Percentiles rank a stretch among this genome's conserved stretches.
These are phyloP conservation scores for Pristionchus fissidentatus DNA, from an alignment of 2,888 invertebrate genomes.

Conservation along the genomic window DNA sequence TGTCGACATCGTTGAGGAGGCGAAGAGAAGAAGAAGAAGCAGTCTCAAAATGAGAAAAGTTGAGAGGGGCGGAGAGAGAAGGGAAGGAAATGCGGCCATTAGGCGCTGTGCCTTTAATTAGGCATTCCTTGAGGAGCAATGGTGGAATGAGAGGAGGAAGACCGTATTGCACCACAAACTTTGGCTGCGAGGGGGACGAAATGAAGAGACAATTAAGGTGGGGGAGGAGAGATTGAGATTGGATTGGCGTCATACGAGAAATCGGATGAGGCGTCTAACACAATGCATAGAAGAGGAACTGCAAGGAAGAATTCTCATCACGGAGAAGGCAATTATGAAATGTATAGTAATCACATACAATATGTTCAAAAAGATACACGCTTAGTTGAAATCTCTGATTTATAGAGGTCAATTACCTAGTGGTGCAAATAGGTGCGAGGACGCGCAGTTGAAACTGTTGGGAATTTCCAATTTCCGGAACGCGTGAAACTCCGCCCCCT, in stretches of 20 bases:
- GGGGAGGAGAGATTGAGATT: neutral
- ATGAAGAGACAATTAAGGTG: constrained; percentile 40
- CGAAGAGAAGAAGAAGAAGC: constrained; percentile 7
- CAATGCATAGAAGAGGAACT: neutral
- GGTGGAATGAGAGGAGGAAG: constrained; percentile 3
- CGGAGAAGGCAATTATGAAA: no score
- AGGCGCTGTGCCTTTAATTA: constrained; percentile 38
- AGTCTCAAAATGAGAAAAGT: constrained; percentile 26
- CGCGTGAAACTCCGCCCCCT: no score
- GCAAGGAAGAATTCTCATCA: neutral
- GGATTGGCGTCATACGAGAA: neutral
- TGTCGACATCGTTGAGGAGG: constrained; percentile 29
- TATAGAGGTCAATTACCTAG: no score
- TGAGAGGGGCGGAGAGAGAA: constrained; percentile 37
- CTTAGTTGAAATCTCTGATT: no score
- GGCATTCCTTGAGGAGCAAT: constrained; percentile 47
- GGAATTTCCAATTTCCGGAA: no score
- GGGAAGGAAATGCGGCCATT: no score
- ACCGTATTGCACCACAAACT: constrained; percentile 35
- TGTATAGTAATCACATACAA: no score
- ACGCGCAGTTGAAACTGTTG: no score
- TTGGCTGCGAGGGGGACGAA: neutral
- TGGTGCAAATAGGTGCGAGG: neutral
- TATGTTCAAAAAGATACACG: no score
- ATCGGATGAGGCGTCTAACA: neutral